These are phyloP conservation scores for Shinisaurus crocodilurus DNA, from an alignment of 2,113 vertebrate genomes.

Conservation along the genomic window DNA sequence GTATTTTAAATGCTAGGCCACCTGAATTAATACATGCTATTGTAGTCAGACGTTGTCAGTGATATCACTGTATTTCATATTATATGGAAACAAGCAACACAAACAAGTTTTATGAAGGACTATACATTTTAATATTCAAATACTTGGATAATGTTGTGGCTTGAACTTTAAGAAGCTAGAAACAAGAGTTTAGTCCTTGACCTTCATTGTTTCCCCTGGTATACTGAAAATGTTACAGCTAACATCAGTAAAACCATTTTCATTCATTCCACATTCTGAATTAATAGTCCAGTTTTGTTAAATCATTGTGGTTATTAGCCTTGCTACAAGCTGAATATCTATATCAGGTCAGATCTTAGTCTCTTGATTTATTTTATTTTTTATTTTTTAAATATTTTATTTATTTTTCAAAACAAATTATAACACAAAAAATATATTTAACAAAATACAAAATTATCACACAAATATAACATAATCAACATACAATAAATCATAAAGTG, in stretches of 20 bases:
- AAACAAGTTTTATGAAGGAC: conserved; percentile 10
- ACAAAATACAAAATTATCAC: too few species aligned
- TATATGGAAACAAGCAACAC: conserved; percentile 24
- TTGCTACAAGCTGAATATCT: conserved; percentile 23
- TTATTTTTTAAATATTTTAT: too few species aligned
- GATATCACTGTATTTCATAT: conserved; percentile 33
- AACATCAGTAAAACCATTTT: conserved; percentile 46
- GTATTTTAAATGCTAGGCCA: too few species aligned
- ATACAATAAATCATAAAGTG: too few species aligned
- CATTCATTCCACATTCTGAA: conserved; percentile 28
- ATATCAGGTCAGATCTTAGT: conserved; percentile 8
- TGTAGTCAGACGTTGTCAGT: not conserved
- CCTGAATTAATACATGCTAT: not conserved
- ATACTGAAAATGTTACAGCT: conserved; percentile 18
- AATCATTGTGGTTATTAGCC: conserved; percentile 3
- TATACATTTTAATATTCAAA: conserved; percentile 36
- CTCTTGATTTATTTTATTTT: not conserved
- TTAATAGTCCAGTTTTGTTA: conserved; percentile 33
- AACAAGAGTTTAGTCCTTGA: conserved; percentile 23
- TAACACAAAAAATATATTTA: too few species aligned
- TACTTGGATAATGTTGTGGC: conserved; percentile 24
- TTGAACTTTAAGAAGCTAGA: conserved; percentile 34
- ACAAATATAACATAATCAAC: too few species aligned
- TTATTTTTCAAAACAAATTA: too few species aligned
- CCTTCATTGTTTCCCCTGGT: conserved; percentile 29